Evolutionary conservation across 2,797 vertebrate species (phyloP).

Genomic region (Spinus olivaceus): DNA sequence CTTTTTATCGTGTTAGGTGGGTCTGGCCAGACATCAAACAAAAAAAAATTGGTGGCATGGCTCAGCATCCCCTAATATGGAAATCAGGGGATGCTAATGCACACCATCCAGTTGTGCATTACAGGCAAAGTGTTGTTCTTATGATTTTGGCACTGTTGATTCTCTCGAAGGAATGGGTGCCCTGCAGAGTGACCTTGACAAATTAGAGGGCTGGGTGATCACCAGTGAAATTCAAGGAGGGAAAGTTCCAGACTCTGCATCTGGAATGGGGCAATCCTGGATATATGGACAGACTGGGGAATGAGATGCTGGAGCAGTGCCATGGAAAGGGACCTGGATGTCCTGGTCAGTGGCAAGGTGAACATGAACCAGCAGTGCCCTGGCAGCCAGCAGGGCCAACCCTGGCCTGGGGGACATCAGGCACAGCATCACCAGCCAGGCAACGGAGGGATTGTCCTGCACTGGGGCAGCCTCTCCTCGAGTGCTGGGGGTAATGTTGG

Average conservation of each 20-base stretch:
- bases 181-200: neutral
- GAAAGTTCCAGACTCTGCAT: neutral
- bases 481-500: neutral
- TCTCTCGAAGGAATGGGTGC: neutral
- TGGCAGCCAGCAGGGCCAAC: neutral
- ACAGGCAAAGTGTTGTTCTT: neutral
- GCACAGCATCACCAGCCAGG: accelerated
- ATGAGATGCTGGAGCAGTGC: neutral
- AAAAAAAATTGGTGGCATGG: neutral
- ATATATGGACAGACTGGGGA: too few relatives aligned
- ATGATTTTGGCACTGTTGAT: neutral
- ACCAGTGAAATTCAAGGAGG: neutral
- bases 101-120: neutral
- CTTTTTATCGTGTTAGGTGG: neutral
- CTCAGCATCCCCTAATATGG: neutral
- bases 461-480: accelerated
- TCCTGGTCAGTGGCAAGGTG: accelerated
- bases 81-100: neutral
- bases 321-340: neutral
- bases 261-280: neutral
- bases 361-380: accelerated
- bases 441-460: neutral
- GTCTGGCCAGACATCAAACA: neutral
- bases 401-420: accelerated
- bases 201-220: neutral